Conservation (phyloP, 1,140 invertebrate genomes). For the Battus philenor region DNA sequence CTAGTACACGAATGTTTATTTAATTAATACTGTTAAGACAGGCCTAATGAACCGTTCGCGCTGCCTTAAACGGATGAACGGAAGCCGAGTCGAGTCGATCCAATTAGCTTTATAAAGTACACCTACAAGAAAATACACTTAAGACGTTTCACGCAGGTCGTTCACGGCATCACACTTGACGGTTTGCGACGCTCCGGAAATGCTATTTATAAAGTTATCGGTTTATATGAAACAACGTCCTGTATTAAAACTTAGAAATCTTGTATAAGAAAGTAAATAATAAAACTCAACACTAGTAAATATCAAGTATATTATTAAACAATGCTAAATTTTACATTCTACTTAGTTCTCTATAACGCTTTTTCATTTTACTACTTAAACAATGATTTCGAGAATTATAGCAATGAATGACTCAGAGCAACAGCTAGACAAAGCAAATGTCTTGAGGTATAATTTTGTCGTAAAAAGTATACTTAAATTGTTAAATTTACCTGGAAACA, state of each 20-base stretch:
- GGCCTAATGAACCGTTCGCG: slow-evolving; percentile 58
- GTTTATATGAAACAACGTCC: not conserved
- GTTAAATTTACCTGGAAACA: slow-evolving; percentile 63
- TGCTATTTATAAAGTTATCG: not conserved
- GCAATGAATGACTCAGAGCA: slow-evolving; percentile 48
- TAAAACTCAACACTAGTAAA: no score
- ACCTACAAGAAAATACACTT: slow-evolving; percentile 63
- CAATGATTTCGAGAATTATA: slow-evolving; percentile 43
- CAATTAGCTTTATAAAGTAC: slow-evolving; percentile 60
- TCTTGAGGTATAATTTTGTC: slow-evolving; percentile 50
- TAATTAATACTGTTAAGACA: slow-evolving; percentile 58
- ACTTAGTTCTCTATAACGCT: slow-evolving; percentile 13
- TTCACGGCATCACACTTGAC: slow-evolving; percentile 29
- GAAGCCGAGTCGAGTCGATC: slow-evolving; percentile 59
- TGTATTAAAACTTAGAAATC: no score
- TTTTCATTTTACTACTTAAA: slow-evolving; percentile 18
- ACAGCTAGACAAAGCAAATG: slow-evolving; percentile 35
- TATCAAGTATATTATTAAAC: not conserved
- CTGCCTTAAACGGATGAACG: slow-evolving; percentile 63
- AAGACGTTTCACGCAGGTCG: slow-evolving; percentile 38
- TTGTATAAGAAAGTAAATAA: not conserved
- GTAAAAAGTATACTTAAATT: slow-evolving; percentile 64
- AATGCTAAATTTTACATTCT: slow-evolving; percentile 8
- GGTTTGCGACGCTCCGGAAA: not conserved
- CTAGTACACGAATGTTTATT: slow-evolving; percentile 29